Conservation (phyloP, 2,888 invertebrate genomes). For the Meandrusa payeni region DNA sequence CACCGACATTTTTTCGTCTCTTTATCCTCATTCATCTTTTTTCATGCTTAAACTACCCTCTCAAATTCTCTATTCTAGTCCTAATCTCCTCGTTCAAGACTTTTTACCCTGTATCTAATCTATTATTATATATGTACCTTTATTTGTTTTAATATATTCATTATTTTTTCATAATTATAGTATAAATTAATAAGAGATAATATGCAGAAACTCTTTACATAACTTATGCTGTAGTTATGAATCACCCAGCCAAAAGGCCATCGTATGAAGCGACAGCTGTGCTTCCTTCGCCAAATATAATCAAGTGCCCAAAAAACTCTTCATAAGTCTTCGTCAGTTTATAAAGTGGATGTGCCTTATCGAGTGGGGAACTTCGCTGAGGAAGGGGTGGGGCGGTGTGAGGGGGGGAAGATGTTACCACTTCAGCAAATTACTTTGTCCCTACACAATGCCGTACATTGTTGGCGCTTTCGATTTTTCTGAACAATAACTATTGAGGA, state of each 20-base stretch:
- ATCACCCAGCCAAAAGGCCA: background rate
- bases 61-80: too few species aligned
- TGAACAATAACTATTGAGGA: constrained; percentile 30
- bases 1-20: too few species aligned
- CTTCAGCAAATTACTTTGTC: constrained; percentile 39
- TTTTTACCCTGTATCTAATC: background rate
- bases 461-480: constrained; percentile 32
- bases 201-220: too few species aligned
- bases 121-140: background rate
- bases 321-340: constrained; percentile 26
- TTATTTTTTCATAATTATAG: background rate
- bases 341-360: constrained; percentile 34
- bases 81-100: too few species aligned
- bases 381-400: constrained; percentile 28
- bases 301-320: constrained; percentile 20
- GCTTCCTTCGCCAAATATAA: constrained; percentile 15
- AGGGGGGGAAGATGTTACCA: constrained; percentile 33
- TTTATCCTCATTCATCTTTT: too few species aligned
- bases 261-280: constrained; percentile 20
- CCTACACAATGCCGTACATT: constrained; percentile 34
- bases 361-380: constrained; percentile 28
- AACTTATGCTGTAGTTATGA: too few species aligned
- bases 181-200: too few species aligned
- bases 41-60: too few species aligned
- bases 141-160: background rate